These are phyloP conservation scores for Zeus faber DNA, from an alignment of 2,113 vertebrate species.

Conservation along the genomic window DNA sequence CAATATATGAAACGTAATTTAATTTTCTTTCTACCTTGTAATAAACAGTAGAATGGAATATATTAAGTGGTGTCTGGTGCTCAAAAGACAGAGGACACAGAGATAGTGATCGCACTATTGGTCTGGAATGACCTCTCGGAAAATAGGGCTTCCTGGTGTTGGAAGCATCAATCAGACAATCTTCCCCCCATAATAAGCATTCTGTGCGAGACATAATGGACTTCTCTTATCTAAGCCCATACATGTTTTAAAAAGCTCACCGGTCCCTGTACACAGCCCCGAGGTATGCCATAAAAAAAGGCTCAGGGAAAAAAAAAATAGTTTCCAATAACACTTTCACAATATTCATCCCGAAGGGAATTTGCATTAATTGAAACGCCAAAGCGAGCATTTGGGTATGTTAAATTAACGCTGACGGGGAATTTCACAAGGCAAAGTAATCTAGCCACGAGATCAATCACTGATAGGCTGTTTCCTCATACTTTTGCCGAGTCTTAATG, in stretches of 20 bases:
- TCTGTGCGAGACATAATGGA: conserved; percentile 27
- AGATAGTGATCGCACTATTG: conserved; percentile 11
- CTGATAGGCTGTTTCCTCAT: conserved; percentile 26
- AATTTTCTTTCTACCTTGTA: background rate
- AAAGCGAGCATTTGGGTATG: conserved; percentile 23
- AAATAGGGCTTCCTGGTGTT: conserved; percentile 12
- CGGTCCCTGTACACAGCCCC: conserved; percentile 15
- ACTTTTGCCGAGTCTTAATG: conserved; percentile 20
- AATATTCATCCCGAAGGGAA: conserved; percentile 19
- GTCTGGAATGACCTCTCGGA: conserved; percentile 17
- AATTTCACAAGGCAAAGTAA: conserved; percentile 7
- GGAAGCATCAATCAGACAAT: conserved; percentile 18
- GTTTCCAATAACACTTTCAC: conserved; percentile 26
- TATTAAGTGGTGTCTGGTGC: background rate
- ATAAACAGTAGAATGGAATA: background rate
- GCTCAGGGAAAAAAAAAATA: background rate
- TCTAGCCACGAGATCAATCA: conserved; percentile 35
- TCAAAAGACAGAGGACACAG: background rate
- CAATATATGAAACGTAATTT: background rate
- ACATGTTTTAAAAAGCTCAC: conserved; percentile 38
- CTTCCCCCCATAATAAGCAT: conserved; percentile 22
- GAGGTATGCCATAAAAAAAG: conserved; percentile 24
- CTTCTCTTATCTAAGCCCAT: conserved; percentile 37
- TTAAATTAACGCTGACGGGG: conserved; percentile 26
- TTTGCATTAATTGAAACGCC: conserved; percentile 28